Evolutionary conservation across 2,888 invertebrate genomes (phyloP).

Genomic region (Rutpela maculata): DNA sequence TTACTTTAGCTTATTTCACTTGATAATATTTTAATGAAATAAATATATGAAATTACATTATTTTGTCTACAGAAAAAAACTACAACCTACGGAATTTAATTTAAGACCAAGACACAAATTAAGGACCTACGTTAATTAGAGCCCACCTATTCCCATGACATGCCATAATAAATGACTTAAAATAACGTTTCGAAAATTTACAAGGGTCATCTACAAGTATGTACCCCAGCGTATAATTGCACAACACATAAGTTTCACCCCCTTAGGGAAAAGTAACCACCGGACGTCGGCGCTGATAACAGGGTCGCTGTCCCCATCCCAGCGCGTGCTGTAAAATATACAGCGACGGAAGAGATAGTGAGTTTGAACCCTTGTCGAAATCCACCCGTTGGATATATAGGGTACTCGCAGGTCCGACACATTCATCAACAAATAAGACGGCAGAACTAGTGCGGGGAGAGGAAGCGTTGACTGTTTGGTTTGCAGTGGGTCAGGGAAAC

Average conservation of each 20-base stretch:
- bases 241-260: constrained; percentile 29
- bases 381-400: constrained; percentile 36
- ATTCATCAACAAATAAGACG: constrained; percentile 48
- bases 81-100: neutral
- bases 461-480: constrained; percentile 32
- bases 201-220: constrained; percentile 28
- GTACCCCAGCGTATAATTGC: constrained; percentile 36
- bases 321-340: constrained; percentile 32
- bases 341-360: constrained; percentile 46
- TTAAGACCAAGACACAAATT: neutral
- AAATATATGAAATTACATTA: too few relatives aligned
- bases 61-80: neutral
- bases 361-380: constrained; percentile 45
- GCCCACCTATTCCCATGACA: neutral
- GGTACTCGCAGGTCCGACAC: constrained; percentile 30
- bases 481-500: constrained; percentile 25
- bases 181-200: constrained; percentile 31
- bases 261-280: constrained; percentile 24
- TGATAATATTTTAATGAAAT: too few relatives aligned
- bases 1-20: too few relatives aligned
- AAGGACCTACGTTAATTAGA: neutral
- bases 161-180: constrained; percentile 19
- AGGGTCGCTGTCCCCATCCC: constrained; percentile 28
- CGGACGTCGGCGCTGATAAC: constrained; percentile 44
- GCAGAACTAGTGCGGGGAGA: neutral